Base-by-base conservation (phyloP, 2,113 vertebrate genomes). In the Morone chrysops region DNA sequence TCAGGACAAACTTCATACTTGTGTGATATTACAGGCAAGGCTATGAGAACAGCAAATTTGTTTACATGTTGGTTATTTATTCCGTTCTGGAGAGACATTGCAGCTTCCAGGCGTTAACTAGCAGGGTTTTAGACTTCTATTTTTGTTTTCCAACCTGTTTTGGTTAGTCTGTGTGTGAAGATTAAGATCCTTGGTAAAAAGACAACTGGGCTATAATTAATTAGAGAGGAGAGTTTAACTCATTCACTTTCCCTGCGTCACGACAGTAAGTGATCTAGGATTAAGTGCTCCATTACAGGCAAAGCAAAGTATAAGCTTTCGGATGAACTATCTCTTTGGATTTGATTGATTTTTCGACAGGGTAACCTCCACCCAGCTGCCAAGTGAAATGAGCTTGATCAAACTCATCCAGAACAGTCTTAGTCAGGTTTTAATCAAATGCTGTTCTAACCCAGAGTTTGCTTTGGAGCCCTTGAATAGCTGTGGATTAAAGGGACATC, bases 381-480 rank as follows among this genome's bases (percentile, higher is more conserved):
- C 45, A 43, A 50, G 50, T 31, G 38, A 9, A 67, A 47, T 22
- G 45, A 71, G 31, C 12, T 72, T 51, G 17, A 76, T 70, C 69
- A 75, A 56, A 75, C 40, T 50, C 56, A 80, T 50, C 40, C 8
- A 36, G 6, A 63, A 56, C 45, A 78, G 63, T 57, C 25, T 61
- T 3, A 43, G 16, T 63, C 25, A 41, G 68, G 36, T 73, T 70
- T 79, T 31, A 43, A 45, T 56, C 2, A n/a, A 65, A 47, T 0
- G 12, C 65, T 56, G 56, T 25, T 89, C 86, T 92, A 86, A 88
- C 85, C 85, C 90, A 89, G 71, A 87, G 69, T 85, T 87, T 90
- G 84, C 89, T 76, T 72, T 47, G 62, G 50, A 70, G 69, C 76
- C 22, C 10, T 76, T 51, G 69, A 71, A 80, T 18, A 67, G 75